Evolutionary conservation across 2,113 vertebrate species (phyloP).

Genomic region (Pungitius pungitius): DNA sequence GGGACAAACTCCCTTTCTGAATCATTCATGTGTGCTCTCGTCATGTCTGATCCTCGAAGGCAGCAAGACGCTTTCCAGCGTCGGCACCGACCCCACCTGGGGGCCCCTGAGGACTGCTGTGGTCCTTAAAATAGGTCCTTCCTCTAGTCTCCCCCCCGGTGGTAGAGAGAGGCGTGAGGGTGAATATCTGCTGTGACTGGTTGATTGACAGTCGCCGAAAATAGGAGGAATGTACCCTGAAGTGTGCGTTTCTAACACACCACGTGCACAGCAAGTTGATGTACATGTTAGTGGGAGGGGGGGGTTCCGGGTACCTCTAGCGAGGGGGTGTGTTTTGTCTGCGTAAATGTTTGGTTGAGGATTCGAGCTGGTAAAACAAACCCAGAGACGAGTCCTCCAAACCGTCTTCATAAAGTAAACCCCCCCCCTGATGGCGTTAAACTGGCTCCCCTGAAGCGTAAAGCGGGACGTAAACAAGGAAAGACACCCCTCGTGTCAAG

Average conservation of each 20-base stretch:
- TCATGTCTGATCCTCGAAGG: not conserved
- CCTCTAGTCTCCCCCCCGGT: slow-evolving; percentile 1
- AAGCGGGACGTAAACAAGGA: slow-evolving; percentile 45
- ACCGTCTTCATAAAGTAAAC: slow-evolving; percentile 47
- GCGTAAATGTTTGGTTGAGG: slow-evolving; percentile 28
- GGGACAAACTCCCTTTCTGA: too few species aligned
- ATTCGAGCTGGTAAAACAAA: slow-evolving; percentile 27
- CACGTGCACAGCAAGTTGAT: not conserved
- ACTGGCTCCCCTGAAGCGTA: slow-evolving; percentile 52
- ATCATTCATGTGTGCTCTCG: not conserved
- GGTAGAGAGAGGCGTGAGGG: not conserved
- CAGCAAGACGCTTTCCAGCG: slow-evolving; percentile 5
- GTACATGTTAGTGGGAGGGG: not conserved
- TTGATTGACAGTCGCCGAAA: slow-evolving; percentile 28
- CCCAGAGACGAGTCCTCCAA: slow-evolving; percentile 18
- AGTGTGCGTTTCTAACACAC: not conserved
- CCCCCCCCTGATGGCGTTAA: slow-evolving; percentile 35
- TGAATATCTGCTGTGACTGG: slow-evolving; percentile 13
- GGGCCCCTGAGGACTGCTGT: not conserved
- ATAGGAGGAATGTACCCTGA: slow-evolving; percentile 8
- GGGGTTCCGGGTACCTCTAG: not conserved
- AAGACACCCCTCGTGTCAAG: slow-evolving; percentile 54
- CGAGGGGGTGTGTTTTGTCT: too few species aligned
- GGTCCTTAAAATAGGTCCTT: slow-evolving; percentile 30
- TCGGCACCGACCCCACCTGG: not conserved